These are phyloP conservation scores for Podocnemis expansa DNA, from an alignment of 2,113 vertebrate genomes.

Conservation along the genomic window DNA sequence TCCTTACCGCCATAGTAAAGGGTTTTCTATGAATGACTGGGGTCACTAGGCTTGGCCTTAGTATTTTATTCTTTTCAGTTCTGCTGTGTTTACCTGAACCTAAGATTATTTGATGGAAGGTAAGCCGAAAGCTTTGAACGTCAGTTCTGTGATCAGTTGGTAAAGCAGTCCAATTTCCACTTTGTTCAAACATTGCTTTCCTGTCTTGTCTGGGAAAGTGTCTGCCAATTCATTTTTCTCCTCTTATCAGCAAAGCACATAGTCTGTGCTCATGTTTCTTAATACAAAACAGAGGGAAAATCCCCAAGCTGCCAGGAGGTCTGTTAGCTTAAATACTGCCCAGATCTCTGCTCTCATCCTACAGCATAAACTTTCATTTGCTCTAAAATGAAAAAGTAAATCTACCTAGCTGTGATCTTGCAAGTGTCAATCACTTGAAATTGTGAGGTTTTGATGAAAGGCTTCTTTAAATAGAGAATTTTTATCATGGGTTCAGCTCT, in stretches of 20 bases:
- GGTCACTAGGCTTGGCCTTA: conserved; percentile 33
- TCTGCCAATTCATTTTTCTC: conserved; percentile 75
- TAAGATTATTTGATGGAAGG: conserved; percentile 60
- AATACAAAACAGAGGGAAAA: conserved; percentile 70
- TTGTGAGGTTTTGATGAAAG: conserved; percentile 23
- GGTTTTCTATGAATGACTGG: conserved; percentile 41
- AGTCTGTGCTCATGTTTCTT: conserved; percentile 66
- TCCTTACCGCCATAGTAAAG: conserved; percentile 49
- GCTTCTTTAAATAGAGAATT: conserved; percentile 31
- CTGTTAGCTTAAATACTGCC: conserved; percentile 55
- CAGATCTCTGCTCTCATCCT: conserved; percentile 38
- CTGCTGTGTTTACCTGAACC: conserved; percentile 42
- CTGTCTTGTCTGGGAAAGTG: conserved; percentile 71
- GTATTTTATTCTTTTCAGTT: conserved; percentile 46
- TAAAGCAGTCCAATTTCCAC: conserved; percentile 69
- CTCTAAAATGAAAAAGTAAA: conserved; percentile 33
- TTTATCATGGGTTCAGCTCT: background rate
- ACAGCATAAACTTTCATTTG: conserved; percentile 33
- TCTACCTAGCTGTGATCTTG: conserved; percentile 3
- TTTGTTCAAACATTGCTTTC: conserved; percentile 70
- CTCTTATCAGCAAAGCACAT: conserved; percentile 76
- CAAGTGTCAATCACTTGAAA: background rate
- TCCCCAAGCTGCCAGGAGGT: conserved; percentile 61
- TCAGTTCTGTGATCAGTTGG: conserved; percentile 65
- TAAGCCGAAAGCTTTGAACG: conserved; percentile 66